Evolutionary conservation across 37 sponge, comb jelly and placozoan species (phyloP).

Genomic region (Beroe ovata): DNA sequence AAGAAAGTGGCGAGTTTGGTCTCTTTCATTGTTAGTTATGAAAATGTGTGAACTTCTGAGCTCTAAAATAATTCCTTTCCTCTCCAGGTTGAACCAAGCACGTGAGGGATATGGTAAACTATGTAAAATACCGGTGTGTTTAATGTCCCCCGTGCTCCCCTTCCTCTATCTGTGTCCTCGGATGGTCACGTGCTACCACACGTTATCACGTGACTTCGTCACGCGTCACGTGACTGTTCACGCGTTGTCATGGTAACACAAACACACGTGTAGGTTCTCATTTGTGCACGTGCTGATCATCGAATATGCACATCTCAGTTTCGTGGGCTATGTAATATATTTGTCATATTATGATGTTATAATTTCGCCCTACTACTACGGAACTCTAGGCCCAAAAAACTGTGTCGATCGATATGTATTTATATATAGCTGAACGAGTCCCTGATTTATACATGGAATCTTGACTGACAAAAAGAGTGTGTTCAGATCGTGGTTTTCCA

Average conservation of each 20-base stretch:
- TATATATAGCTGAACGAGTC: background rate
- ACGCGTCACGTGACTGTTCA: background rate
- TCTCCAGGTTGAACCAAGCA: conserved; percentile 65
- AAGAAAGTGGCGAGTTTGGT: no score
- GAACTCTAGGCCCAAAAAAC: background rate
- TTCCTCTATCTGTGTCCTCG: background rate
- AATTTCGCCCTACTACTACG: background rate
- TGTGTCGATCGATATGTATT: background rate
- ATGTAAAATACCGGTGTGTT: conserved; percentile 22
- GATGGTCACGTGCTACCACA: background rate
- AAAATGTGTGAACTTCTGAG: background rate
- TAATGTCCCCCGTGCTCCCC: background rate
- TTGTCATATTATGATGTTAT: background rate
- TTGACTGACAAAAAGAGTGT: background rate
- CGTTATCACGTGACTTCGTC: background rate
- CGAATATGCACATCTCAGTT: background rate
- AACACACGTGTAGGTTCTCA: background rate
- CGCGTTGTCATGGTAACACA: background rate
- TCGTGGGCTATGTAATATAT: background rate
- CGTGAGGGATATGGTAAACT: conserved; percentile 26
- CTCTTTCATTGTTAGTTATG: background rate
- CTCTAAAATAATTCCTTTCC: no score
- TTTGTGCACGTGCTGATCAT: no score
- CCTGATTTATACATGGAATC: background rate
- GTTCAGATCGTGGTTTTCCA: background rate